Conservation (phyloP, 2,888 invertebrate species). For the Mimachlamys varia region DNA sequence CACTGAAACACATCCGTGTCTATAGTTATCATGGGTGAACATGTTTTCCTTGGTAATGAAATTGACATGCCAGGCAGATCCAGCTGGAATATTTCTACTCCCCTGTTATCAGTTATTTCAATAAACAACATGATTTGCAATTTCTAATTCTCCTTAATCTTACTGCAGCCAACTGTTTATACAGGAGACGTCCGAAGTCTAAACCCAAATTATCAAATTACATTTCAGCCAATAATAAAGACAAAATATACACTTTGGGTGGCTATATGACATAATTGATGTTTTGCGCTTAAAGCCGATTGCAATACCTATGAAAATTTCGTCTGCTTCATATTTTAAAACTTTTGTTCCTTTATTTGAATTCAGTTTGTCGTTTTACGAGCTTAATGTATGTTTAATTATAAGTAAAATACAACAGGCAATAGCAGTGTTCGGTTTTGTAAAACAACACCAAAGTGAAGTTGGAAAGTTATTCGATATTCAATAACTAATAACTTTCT, state of each 20-base stretch:
- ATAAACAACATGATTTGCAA: background rate
- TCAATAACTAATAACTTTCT: too few relatives aligned
- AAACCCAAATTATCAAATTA: background rate
- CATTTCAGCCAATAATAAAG: background rate
- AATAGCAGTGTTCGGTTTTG: too few relatives aligned
- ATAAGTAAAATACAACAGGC: too few relatives aligned
- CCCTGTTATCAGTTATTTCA: background rate
- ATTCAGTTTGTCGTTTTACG: too few relatives aligned
- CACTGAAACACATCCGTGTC: background rate
- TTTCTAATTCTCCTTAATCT: background rate
- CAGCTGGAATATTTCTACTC: background rate
- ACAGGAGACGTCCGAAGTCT: background rate
- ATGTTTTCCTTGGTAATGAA: background rate
- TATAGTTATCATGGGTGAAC: background rate
- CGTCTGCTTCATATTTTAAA: too few relatives aligned
- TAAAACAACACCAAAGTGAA: too few relatives aligned
- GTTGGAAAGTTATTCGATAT: too few relatives aligned
- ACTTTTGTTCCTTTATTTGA: too few relatives aligned
- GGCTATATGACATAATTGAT: too few relatives aligned
- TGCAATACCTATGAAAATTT: too few relatives aligned
- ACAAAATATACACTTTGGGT: background rate
- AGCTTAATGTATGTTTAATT: too few relatives aligned
- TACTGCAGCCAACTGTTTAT: background rate
- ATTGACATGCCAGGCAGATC: background rate
- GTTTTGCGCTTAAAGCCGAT: too few relatives aligned